Evolutionary conservation across 2,888 invertebrate species (phyloP).

Genomic region (Lypha dubia): DNA sequence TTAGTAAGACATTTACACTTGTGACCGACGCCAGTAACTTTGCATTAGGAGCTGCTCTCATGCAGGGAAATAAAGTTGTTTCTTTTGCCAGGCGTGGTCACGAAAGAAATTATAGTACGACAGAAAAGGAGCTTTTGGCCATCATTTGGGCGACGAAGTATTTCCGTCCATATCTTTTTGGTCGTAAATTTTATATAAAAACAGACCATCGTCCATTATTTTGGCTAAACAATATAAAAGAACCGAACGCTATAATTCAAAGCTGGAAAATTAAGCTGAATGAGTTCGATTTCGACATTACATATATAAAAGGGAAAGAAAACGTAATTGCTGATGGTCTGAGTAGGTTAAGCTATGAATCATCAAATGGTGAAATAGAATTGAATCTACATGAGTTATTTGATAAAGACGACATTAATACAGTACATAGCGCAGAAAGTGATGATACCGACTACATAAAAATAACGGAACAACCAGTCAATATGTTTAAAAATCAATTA

Average conservation of each 20-base stretch:
- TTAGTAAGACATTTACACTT: neutral
- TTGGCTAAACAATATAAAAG: neutral
- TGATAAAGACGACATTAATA: too few relatives aligned
- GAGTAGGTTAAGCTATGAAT: too few relatives aligned
- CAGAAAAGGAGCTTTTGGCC: too few relatives aligned
- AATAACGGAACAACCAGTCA: too few relatives aligned
- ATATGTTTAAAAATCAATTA: too few relatives aligned
- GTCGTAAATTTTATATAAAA: neutral
- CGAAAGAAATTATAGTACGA: neutral
- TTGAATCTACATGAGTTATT: too few relatives aligned
- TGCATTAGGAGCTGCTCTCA: conserved; percentile 9
- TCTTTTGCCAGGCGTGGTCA: conserved; percentile 5
- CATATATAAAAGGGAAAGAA: neutral
- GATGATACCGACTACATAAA: too few relatives aligned
- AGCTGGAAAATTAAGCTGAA: neutral
- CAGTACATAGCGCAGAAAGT: too few relatives aligned
- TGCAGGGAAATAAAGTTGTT: conserved; percentile 11
- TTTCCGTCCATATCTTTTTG: too few relatives aligned
- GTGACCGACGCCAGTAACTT: neutral
- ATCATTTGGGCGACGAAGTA: too few relatives aligned
- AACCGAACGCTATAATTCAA: neutral
- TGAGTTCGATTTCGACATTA: neutral
- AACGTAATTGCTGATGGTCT: neutral
- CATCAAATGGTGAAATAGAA: too few relatives aligned
- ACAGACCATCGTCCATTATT: neutral